These are phyloP conservation scores for Leptopilina myrica DNA, from an alignment of 2,888 invertebrate species.

Conservation along the genomic window DNA sequence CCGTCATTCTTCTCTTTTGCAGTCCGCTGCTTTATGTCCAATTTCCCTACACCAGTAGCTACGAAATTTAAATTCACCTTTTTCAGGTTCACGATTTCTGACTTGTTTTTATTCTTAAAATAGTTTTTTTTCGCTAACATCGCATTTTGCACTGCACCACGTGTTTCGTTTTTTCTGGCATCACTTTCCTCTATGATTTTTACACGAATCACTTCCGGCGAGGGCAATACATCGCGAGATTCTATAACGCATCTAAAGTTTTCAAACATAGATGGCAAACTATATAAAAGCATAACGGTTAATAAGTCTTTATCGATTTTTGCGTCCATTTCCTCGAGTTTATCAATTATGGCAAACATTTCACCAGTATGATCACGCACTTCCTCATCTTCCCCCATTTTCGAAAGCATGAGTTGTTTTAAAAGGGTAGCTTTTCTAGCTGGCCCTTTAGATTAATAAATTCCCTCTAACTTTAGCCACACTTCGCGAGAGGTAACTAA, in stretches of 20 bases:
- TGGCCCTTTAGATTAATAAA: slow-evolving; percentile 43
- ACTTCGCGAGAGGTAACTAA: slow-evolving; percentile 46
- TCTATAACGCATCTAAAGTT: slow-evolving; percentile 48
- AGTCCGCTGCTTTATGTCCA: slow-evolving; percentile 1
- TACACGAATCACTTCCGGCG: slow-evolving; percentile 45
- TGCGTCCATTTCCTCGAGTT: slow-evolving; percentile 45
- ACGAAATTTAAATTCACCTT: slow-evolving; percentile 17
- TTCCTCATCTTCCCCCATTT: slow-evolving; percentile 44
- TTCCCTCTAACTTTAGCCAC: slow-evolving; percentile 40
- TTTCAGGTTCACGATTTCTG: neutral
- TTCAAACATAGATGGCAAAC: slow-evolving; percentile 45
- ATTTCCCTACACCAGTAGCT: neutral
- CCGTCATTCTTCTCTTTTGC: neutral
- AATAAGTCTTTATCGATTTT: slow-evolving; percentile 42
- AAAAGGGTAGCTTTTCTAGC: slow-evolving; percentile 49
- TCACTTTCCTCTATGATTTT: slow-evolving; percentile 45
- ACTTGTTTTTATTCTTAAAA: neutral
- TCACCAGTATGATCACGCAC: slow-evolving; percentile 46
- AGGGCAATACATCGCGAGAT: slow-evolving; percentile 47
- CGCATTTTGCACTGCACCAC: slow-evolving; percentile 6
- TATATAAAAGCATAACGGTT: slow-evolving; percentile 43
- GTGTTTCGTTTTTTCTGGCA: slow-evolving; percentile 34
- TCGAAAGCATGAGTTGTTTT: slow-evolving; percentile 45
- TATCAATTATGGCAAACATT: slow-evolving; percentile 46
- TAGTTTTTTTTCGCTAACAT: slow-evolving; percentile 4